Base-by-base conservation (phyloP, 2,113 vertebrate genomes). In the Genyomyrus donnyi region DNA sequence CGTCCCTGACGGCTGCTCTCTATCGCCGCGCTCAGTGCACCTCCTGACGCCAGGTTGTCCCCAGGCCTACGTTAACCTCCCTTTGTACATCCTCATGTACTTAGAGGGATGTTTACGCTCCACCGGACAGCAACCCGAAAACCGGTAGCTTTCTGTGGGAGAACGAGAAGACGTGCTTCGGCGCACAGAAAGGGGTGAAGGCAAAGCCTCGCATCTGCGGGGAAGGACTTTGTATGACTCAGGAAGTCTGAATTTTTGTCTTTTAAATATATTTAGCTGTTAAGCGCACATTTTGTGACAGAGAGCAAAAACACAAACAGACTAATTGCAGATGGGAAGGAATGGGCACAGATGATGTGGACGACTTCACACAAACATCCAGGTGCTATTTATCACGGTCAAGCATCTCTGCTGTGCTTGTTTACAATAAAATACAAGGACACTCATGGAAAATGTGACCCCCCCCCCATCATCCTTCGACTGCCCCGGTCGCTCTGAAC, bases 331-430 rank as follows among this genome's bases (percentile, higher is more conserved):
- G 17, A 80, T 80, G 74, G 15, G 35, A 39, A 42, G 13, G 74
- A 42, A 80, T 42, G 4, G 0, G 35, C 74, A 42, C 11, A 31
- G 70, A 35, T 35, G 62, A 91, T 92, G 80, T 89, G 74, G 50
- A 56, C 11, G 49, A 88, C 52, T 70, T 94, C 92, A 91, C 88
- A 89, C 90, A 93, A 94, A 86, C 80, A 87, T 86, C 90, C 92
- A 95, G 94, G 92, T 94, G 93, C 91, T 92, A 91, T 94, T 93
- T 70, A 77, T 50, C 52, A 90, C 53, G 52, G 83, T 89, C 90
- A 88, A 89, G 17, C 90, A 91, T 90, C 27, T 90, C 89, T 91
- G 39, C 89, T 89, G 39, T 11, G 49, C 49, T 84, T 83, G 48
- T 80, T 90, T 91, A 92, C 89, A 91, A 90, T 66, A 89, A 92